phyloP scores from a whole-genome alignment of 2,113 vertebrate genomes.

The Notothenia coriiceps region DNA sequence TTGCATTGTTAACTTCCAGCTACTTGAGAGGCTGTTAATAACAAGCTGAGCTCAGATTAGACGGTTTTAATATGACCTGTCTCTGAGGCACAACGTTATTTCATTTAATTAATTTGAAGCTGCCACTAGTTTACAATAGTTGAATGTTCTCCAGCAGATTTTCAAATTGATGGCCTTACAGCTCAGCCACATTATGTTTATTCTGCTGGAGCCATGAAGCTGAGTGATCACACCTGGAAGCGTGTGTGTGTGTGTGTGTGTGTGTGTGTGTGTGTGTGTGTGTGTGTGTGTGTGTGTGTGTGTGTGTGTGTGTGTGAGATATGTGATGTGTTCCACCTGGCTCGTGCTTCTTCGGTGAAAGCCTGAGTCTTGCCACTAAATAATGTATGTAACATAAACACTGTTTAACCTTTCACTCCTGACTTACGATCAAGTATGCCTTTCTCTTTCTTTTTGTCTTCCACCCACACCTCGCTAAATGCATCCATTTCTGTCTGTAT shows the following conservation, averaged over 20 bases:
- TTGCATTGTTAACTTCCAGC: slow-evolving; percentile 28
- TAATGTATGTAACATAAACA: slow-evolving; percentile 77
- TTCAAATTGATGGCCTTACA: slow-evolving; percentile 43
- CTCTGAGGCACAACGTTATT: slow-evolving; percentile 46
- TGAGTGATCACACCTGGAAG: slow-evolving; percentile 75
- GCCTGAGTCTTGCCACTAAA: slow-evolving; percentile 61
- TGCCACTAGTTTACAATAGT: slow-evolving; percentile 39
- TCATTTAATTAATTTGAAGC: slow-evolving; percentile 60
- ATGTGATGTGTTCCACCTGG: slow-evolving; percentile 72
- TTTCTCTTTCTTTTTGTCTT: slow-evolving; percentile 50
- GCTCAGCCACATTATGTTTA: slow-evolving; percentile 56
- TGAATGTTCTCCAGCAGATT: slow-evolving; percentile 30
- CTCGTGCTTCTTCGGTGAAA: slow-evolving; percentile 61
- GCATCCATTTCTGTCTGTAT: slow-evolving; percentile 39
- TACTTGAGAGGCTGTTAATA: slow-evolving; percentile 39
- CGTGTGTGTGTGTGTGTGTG: slow-evolving; percentile 12
- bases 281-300: slow-evolving; percentile 10
- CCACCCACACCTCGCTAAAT: slow-evolving; percentile 49
- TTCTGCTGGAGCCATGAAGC: slow-evolving; percentile 44
- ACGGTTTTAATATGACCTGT: slow-evolving; percentile 42
- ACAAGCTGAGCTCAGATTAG: slow-evolving; percentile 34
- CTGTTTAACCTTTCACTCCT: slow-evolving; percentile 65
- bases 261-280: slow-evolving; percentile 24
- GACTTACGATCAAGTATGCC: slow-evolving; percentile 62
- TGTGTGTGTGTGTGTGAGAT: slow-evolving; percentile 33